A percentile compares a stretch with the other conserved stretches of the same genome.
phyloP scores from a whole-genome alignment of 2,888 invertebrate species.

The Dasypogon diadema region DNA sequence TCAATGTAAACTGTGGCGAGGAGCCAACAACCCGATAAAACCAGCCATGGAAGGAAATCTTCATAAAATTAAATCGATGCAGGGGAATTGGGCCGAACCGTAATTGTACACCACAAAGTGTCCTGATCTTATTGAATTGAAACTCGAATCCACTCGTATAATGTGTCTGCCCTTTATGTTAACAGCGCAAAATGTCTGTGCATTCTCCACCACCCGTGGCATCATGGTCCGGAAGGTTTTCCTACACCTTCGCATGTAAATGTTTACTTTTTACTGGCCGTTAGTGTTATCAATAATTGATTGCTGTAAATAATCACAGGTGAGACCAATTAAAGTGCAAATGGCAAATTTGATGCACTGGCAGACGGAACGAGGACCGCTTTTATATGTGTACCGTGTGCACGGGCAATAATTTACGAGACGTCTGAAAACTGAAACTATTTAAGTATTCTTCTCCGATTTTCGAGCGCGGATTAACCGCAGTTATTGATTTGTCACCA shows the following conservation, averaged over 20 bases:
- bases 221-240: neutral
- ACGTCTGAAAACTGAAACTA: conserved; percentile 3
- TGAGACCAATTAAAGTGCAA: conserved; percentile 30
- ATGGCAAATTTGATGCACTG: conserved; percentile 29
- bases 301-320: conserved; percentile 30
- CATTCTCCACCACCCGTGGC: neutral
- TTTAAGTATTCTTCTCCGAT: neutral
- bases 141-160: neutral
- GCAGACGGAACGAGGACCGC: neutral
- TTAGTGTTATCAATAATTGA: conserved; percentile 27
- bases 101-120: neutral
- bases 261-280: conserved; percentile 25
- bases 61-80: neutral
- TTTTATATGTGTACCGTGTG: neutral
- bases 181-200: neutral
- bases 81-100: neutral
- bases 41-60: neutral
- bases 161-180: neutral
- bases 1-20: neutral
- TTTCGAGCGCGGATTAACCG: neutral
- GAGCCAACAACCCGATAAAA: neutral
- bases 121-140: neutral
- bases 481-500: neutral
- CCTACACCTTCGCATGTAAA: conserved; percentile 1
- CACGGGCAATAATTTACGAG: conserved; percentile 18